Evolutionary conservation across 2,888 invertebrate species (phyloP).

Genomic region (Prosapia bicincta): DNA sequence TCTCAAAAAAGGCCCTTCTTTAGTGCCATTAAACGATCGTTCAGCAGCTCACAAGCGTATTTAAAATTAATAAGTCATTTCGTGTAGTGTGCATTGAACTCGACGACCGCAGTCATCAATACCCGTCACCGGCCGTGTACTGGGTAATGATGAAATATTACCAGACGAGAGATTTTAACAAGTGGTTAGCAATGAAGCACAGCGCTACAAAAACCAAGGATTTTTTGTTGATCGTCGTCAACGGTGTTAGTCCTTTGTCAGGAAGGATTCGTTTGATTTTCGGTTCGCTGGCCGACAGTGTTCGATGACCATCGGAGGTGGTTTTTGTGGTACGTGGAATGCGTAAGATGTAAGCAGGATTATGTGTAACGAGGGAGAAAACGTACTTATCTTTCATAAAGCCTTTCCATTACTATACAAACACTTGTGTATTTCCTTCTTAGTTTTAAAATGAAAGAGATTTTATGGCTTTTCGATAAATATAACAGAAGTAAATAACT

Average conservation of each 20-base stretch:
- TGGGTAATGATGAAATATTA: background rate
- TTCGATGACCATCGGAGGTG: background rate
- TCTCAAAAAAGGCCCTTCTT: too few relatives aligned
- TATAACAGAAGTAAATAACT: too few relatives aligned
- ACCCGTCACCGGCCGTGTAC: background rate
- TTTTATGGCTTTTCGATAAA: too few relatives aligned
- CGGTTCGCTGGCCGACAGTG: background rate
- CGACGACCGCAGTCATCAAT: background rate
- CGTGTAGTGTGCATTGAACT: background rate
- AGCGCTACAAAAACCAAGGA: background rate
- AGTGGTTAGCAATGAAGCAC: background rate
- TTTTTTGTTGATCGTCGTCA: background rate
- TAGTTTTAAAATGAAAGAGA: too few relatives aligned
- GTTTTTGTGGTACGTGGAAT: background rate
- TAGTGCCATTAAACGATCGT: too few relatives aligned
- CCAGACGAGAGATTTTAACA: background rate
- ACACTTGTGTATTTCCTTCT: too few relatives aligned
- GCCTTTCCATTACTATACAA: too few relatives aligned
- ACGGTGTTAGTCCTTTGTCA: background rate
- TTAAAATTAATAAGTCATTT: background rate
- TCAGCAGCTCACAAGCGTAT: too few relatives aligned
- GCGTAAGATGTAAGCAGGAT: too few relatives aligned
- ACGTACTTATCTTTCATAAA: too few relatives aligned
- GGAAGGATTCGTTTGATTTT: background rate
- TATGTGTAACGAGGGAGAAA: too few relatives aligned